These are phyloP conservation scores for Chlorodrepanis virens DNA, from an alignment of 2,113 vertebrate genomes.

Conservation along the genomic window DNA sequence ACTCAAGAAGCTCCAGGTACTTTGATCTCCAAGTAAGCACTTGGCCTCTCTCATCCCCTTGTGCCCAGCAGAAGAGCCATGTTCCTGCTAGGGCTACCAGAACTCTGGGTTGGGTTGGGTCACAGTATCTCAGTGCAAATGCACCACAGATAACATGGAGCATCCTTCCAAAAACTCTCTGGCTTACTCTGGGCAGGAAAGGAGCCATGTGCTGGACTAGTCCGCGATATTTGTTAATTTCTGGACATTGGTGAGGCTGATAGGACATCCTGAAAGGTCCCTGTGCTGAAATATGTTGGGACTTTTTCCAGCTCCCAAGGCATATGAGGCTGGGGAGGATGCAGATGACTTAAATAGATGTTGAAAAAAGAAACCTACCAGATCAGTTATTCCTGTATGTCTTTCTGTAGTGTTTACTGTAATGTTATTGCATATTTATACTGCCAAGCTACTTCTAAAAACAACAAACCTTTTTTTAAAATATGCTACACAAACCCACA, in stretches of 20 bases:
- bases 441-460: slow-evolving; percentile 8
- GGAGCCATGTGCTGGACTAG: not conserved
- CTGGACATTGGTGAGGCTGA: not conserved
- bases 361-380: not conserved
- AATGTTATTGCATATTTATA: not conserved
- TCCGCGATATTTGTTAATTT: accelerated
- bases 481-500: not conserved
- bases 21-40: not conserved
- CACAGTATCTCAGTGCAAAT: not conserved
- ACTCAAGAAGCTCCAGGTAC: not conserved
- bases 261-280: not conserved
- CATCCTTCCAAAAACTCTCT: not conserved
- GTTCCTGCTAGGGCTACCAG: not conserved
- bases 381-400: not conserved
- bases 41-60: not conserved
- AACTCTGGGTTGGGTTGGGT: not conserved
- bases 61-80: not conserved
- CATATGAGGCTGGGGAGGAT: not conserved
- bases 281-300: not conserved
- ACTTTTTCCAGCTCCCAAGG: not conserved
- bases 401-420: not conserved
- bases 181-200: not conserved
- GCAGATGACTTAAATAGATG: not conserved
- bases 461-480: not conserved
- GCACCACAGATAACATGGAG: not conserved